phyloP scores from a whole-genome alignment of 2,888 invertebrate species.

The Leptopilina drosophilae region DNA sequence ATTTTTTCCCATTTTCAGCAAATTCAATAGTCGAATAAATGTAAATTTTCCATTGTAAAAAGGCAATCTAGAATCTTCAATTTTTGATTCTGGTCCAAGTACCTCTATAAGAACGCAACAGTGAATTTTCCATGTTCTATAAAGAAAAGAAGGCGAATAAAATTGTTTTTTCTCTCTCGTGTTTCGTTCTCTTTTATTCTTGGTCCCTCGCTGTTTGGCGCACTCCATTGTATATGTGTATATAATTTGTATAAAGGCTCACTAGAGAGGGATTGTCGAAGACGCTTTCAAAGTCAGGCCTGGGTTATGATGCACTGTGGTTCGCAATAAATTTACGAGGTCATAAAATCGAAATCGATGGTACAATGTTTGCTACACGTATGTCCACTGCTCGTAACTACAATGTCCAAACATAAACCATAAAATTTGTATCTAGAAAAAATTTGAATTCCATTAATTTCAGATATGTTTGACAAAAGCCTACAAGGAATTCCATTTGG shows the following conservation, averaged over 20 bases:
- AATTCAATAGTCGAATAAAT: too few species aligned
- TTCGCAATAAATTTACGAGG: conserved; percentile 20
- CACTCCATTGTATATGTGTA: neutral
- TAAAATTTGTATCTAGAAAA: neutral
- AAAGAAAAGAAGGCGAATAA: neutral
- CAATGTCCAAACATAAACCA: neutral
- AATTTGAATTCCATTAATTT: conserved; percentile 1
- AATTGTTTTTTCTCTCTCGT: neutral
- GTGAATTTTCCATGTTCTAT: neutral
- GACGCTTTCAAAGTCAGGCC: conserved; percentile 16
- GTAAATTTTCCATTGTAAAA: neutral
- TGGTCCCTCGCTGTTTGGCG: neutral
- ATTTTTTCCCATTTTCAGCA: too few species aligned
- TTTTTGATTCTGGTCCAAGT: conserved; percentile 1
- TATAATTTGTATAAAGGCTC: neutral
- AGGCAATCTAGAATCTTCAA: conserved; percentile 11
- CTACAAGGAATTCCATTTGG: neutral
- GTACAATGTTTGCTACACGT: conserved; percentile 9
- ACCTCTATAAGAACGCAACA: conserved; percentile 15
- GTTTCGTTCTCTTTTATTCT: neutral
- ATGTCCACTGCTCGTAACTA: neutral
- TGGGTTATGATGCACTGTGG: conserved; percentile 15
- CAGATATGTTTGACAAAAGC: neutral
- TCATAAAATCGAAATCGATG: conserved; percentile 15
- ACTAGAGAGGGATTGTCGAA: neutral